Evolutionary conservation across 92 coral and sea anemone species (phyloP).

Genomic region (Montipora capitata): DNA sequence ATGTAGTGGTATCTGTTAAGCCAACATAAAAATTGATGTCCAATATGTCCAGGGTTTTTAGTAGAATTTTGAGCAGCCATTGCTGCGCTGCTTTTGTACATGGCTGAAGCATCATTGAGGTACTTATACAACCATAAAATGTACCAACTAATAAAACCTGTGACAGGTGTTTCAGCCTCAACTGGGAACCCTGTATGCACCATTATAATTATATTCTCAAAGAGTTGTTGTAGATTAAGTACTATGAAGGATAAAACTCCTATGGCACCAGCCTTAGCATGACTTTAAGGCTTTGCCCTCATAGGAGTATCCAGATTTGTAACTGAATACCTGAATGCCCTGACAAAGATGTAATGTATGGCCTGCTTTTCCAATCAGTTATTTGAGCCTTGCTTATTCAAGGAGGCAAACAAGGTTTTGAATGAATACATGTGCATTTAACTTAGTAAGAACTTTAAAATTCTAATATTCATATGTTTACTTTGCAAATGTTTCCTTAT

Average conservation of each 20-base stretch:
- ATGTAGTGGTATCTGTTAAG: slow-evolving; percentile 40
- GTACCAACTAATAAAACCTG: too few relatives aligned
- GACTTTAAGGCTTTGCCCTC: slow-evolving; percentile 1
- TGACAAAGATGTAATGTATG: background rate
- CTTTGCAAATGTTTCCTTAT: background rate
- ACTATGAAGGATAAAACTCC: background rate
- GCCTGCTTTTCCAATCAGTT: background rate
- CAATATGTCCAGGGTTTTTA: too few relatives aligned
- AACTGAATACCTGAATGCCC: slow-evolving; percentile 1
- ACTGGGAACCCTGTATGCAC: too few relatives aligned
- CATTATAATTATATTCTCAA: too few relatives aligned
- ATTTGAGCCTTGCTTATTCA: background rate
- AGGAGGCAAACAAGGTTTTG: background rate
- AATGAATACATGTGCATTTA: background rate
- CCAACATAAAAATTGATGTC: too few relatives aligned
- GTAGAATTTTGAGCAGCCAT: background rate
- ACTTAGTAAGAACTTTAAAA: background rate
- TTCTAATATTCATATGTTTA: slow-evolving; percentile 1
- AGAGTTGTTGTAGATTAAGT: background rate
- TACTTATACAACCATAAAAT: too few relatives aligned
- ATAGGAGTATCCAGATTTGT: slow-evolving; percentile 1
- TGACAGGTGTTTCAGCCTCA: too few relatives aligned
- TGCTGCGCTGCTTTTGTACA: background rate
- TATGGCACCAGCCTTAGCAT: background rate
- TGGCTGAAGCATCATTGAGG: too few relatives aligned